phyloP scores from a whole-genome alignment of 2,888 invertebrate genomes.

The Podabrus alpinus region DNA sequence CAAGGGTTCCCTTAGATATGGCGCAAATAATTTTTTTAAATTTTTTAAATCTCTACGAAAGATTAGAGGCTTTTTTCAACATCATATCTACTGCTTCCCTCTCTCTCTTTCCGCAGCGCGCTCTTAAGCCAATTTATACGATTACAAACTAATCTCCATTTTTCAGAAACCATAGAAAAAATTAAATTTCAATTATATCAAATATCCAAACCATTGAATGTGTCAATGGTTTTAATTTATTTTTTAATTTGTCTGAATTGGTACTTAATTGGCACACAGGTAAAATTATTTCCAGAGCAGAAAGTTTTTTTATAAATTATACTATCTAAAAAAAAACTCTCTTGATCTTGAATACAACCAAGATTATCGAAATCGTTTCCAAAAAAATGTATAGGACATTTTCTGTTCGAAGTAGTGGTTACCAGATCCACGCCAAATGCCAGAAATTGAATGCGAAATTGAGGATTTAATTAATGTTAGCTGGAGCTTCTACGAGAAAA shows the following conservation, averaged over 20 bases:
- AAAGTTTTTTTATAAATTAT: background rate
- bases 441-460: background rate
- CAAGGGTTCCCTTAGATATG: too few relatives aligned
- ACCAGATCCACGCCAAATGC: background rate
- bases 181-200: background rate
- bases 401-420: background rate
- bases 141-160: background rate
- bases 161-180: background rate
- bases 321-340: too few relatives aligned
- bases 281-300: background rate
- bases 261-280: background rate
- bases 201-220: background rate
- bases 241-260: background rate
- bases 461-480: background rate
- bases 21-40: too few relatives aligned
- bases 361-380: too few relatives aligned
- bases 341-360: background rate
- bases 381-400: background rate
- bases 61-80: too few relatives aligned
- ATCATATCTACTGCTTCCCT: too few relatives aligned
- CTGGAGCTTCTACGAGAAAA: background rate
- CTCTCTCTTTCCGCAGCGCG: too few relatives aligned
- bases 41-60: too few relatives aligned
- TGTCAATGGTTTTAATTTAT: background rate
- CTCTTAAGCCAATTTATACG: background rate